Conservation (phyloP, 2,113 vertebrate species). For the Ochotona princeps region DNA sequence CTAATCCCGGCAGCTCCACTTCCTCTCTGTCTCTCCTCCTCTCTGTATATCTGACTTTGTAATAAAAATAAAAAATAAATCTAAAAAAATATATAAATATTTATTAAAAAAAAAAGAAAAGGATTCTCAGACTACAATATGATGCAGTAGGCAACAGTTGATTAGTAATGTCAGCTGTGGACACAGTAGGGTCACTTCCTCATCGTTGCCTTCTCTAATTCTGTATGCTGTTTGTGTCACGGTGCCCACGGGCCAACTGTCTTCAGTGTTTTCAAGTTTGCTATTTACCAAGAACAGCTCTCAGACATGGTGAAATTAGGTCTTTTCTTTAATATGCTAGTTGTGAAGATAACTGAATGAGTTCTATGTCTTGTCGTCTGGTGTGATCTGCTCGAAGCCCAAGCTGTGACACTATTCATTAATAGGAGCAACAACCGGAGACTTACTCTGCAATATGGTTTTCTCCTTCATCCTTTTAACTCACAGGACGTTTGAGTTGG, state of each 20-base stretch:
- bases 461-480: neutral
- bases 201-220: neutral
- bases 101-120: too few species aligned
- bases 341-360: neutral
- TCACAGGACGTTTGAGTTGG: neutral
- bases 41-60: too few species aligned
- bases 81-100: too few species aligned
- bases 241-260: neutral
- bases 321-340: neutral
- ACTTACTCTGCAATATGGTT: neutral
- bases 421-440: neutral
- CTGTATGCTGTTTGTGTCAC: too few species aligned
- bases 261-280: neutral
- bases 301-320: neutral
- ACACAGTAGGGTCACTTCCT: accelerated
- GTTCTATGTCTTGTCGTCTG: neutral
- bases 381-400: neutral
- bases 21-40: too few species aligned
- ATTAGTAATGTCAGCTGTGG: neutral
- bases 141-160: neutral
- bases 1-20: too few species aligned
- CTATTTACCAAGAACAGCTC: neutral
- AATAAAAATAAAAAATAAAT: too few species aligned
- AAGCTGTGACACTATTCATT: accelerated
- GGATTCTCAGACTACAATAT: neutral